A percentile compares a stretch with the other conserved stretches of the same genome.
Conservation (phyloP, 2,113 vertebrate species). For the Porphyrio hochstetteri region DNA sequence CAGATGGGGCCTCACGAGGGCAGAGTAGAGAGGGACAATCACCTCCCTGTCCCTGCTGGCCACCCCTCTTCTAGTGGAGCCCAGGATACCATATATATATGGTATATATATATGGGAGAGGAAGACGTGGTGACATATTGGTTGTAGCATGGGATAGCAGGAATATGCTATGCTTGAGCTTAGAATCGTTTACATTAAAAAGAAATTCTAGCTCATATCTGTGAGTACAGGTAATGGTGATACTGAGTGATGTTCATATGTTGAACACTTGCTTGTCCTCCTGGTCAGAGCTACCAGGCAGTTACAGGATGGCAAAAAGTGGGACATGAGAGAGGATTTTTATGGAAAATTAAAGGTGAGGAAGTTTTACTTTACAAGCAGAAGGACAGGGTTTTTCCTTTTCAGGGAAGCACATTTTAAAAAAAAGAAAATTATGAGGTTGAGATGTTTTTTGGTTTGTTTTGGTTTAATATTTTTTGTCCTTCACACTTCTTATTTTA, state of each 20-base stretch:
- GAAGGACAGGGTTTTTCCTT: rapidly evolving
- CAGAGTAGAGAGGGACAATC: too few species aligned
- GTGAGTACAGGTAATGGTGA: neutral
- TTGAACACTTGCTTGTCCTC: neutral
- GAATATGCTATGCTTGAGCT: neutral
- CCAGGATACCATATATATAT: too few species aligned
- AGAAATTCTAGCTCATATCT: neutral
- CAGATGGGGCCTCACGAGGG: too few species aligned
- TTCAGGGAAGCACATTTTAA: neutral
- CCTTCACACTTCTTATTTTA: neutral
- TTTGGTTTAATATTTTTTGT: neutral
- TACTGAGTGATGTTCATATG: neutral
- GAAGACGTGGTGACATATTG: too few species aligned
- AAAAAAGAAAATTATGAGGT: neutral
- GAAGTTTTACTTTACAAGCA: neutral
- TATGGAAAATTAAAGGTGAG: neutral
- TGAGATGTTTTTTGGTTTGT: rapidly evolving
- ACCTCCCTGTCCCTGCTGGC: too few species aligned
- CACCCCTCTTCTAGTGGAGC: too few species aligned
- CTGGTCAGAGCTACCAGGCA: neutral
- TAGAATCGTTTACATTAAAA: neutral
- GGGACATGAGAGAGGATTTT: neutral
- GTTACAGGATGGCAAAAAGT: neutral
- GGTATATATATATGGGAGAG: too few species aligned
- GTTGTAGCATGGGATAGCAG: neutral